Base-by-base conservation (phyloP, 2,888 invertebrate species). In the Candidula unifasciata region DNA sequence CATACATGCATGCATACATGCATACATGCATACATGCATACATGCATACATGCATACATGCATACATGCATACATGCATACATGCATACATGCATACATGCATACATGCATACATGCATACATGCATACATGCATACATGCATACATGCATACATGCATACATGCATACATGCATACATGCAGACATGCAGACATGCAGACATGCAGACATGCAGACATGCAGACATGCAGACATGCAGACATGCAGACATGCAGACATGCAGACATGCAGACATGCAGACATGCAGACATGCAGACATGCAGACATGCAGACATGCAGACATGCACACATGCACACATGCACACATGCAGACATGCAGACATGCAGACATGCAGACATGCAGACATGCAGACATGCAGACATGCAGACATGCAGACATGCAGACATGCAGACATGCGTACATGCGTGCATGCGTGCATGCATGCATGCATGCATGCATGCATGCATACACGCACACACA, bases 81-180 rank as follows among this genome's bases (percentile, higher is more conserved):
- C 66, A n/a, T 66, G 27, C 66, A n/a, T 66, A 66, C 66, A n/a
- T 66, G 27, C 66, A n/a, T 66, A 66, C 66, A n/a, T 66, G 27
- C n/a, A n/a, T 66, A 66, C 66, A 66, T 66, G 27, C 66, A 66
- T 66, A n/a, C 66, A 66, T n/a, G 27, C 66, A 66, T 66, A 66
- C 66, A 66, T 66, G 27, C 66, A 66, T 66, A 66, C 66, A 66
- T 66, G 27, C 66, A 66, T 66, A 66, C 66, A 66, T 66, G 27
- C 66, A 66, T 66, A 27, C 66, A 66, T 66, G 27, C 66, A 66
- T 66, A 66, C 27, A 66, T 66, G 27, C 66, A 66, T n/a, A 66
- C 27, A 66, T n/a, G 27, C n/a, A 66, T 27, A 66, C 66, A 66
- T 66, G 10, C 66, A 66, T 66, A 66, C 66, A 66, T n/a, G 27